Evolutionary conservation across 2,888 invertebrate genomes (phyloP), one percentile per base, ranked within the genome.

Genomic region (Agrotis segetum): DNA sequence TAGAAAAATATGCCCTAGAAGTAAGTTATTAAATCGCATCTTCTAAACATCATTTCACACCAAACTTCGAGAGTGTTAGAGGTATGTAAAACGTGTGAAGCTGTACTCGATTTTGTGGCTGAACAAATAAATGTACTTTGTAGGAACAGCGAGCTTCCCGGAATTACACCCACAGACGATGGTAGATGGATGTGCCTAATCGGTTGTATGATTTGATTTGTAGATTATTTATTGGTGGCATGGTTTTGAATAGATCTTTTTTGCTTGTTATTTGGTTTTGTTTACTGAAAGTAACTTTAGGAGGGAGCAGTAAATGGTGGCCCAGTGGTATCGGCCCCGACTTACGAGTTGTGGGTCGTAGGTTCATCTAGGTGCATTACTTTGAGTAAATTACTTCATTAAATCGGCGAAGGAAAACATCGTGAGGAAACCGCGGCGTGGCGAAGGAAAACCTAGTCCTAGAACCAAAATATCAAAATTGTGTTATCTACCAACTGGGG

Each of bases 101-200:
- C 86, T 88, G 88, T 88, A 88, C 86, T 85, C 91, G 89, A 91
- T 92, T 92, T 90, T 87, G 84, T 84, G 83, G 84, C 88, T 85
- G 85, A 77, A 82, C 64, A 69, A 82, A 83, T 82, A 82, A 79
- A 71, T 63, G 73, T 56, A 14, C n/a, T 34, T 3, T 34, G 34
- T 88, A 81, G 83, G 74, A 78, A 81, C 79, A 79, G 21, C 56
- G 71, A 72, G 63, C 49, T 71, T 58, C 55, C 55, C 53, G 46
- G 65, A 62, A 71, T 72, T 72, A 70, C 58, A 34, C 29, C n/a
- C 52, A 52, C 63, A 73, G 65, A 74, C 80, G 29, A 55, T 60
- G 55, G 29, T n/a, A 34, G 63, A 76, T 63, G 66, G 75, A 71
- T 59, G 67, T 62, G 66, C 14, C 47, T 77, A 83, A 85, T 85